phyloP scores from a whole-genome alignment of 2,113 vertebrate species.

The Corythornis madagascariensis region DNA sequence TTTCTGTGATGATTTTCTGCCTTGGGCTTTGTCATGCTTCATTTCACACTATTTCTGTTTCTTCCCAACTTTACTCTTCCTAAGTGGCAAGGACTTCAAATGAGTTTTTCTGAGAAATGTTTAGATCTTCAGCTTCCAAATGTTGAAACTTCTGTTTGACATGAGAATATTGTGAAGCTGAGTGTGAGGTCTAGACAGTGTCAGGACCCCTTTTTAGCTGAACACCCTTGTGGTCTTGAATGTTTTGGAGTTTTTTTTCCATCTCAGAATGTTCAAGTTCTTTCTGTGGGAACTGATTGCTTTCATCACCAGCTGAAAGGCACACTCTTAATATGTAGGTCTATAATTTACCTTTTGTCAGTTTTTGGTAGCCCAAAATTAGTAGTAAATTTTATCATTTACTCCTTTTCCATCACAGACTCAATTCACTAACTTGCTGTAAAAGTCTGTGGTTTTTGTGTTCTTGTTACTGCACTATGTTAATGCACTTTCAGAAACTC shows the following conservation, averaged over 20 bases:
- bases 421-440: not conserved
- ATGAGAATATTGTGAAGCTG: not conserved
- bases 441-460: not conserved
- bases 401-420: not conserved
- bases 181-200: not conserved
- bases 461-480: not conserved
- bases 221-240: not conserved
- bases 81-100: not conserved
- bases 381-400: not conserved
- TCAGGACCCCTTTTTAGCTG: not conserved
- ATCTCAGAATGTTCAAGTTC: not conserved
- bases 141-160: not conserved
- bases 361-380: not conserved
- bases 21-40: not conserved
- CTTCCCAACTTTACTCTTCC: not conserved
- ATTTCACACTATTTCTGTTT: not conserved
- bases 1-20: not conserved
- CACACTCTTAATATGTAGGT: not conserved
- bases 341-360: not conserved
- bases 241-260: no score
- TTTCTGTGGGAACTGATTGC: not conserved
- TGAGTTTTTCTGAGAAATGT: not conserved
- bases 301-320: not conserved
- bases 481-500: not conserved
- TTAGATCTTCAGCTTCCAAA: not conserved